Percentiles rank a stretch among this genome's conserved stretches.
phyloP scores from a whole-genome alignment of 2,113 vertebrate species.

The Phrynosoma platyrhinos region DNA sequence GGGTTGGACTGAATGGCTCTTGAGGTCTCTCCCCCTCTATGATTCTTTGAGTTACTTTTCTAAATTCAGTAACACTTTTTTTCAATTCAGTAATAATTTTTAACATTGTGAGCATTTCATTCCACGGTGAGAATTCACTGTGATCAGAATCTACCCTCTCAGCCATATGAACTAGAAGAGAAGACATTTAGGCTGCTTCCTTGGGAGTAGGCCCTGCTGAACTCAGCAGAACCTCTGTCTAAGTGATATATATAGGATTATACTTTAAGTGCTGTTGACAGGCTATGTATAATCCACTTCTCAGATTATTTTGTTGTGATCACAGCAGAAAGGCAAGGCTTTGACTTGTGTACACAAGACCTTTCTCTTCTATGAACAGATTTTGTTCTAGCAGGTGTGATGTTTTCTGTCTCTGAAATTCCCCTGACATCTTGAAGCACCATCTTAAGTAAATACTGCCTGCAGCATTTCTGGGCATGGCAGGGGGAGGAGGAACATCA shows the following conservation, averaged over 20 bases:
- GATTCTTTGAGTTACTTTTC: too few relatives aligned
- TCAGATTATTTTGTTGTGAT: not conserved
- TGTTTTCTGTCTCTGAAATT: conserved; percentile 8
- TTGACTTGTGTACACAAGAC: not conserved
- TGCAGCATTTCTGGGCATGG: not conserved
- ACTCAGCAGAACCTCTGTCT: not conserved
- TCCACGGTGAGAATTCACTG: too few relatives aligned
- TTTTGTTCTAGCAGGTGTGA: conserved; percentile 5
- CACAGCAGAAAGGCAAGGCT: not conserved
- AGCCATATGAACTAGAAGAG: too few relatives aligned
- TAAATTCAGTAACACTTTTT: too few relatives aligned
- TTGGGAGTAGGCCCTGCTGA: not conserved
- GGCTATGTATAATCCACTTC: not conserved
- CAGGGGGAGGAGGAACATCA: not conserved
- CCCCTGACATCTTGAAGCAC: not conserved
- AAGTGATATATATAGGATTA: not conserved
- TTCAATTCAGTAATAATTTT: too few relatives aligned
- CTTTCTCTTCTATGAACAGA: not conserved
- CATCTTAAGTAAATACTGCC: conserved; percentile 3
- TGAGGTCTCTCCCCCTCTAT: too few relatives aligned
- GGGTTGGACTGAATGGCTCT: too few relatives aligned
- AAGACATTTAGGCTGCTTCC: not conserved
- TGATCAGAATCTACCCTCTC: too few relatives aligned
- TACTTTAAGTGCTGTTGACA: not conserved
- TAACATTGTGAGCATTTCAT: too few relatives aligned